Percentiles rank a stretch among this genome's conserved stretches.
Evolutionary conservation across 2,888 invertebrate species (phyloP).

Genomic region (Coleophora flavipennella): DNA sequence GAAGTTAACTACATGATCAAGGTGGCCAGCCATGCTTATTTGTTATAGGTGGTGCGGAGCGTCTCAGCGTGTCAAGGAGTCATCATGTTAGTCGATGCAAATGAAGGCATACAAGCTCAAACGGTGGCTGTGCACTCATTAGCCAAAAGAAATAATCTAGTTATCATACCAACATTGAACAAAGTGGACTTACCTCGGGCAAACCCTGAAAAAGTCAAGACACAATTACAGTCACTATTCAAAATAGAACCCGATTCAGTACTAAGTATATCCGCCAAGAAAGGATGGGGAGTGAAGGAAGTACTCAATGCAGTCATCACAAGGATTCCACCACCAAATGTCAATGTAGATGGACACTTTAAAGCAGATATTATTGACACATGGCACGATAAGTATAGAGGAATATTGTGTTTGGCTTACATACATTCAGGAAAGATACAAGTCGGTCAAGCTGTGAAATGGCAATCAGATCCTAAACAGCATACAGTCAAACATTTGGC

Average conservation of each 20-base stretch:
- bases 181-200: slow-evolving; percentile 97
- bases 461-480: slow-evolving; percentile 78
- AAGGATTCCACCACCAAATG: slow-evolving; percentile 82
- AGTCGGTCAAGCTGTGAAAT: slow-evolving; percentile 83
- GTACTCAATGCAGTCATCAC: slow-evolving; percentile 85
- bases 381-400: slow-evolving; percentile 92
- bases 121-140: slow-evolving; percentile 97
- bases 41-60: slow-evolving; percentile 81
- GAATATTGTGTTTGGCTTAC: slow-evolving; percentile 83
- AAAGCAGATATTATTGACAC: slow-evolving; percentile 93
- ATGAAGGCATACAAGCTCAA: slow-evolving; percentile 96
- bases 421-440: slow-evolving; percentile 83
- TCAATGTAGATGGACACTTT: slow-evolving; percentile 73
- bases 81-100: slow-evolving; percentile 94
- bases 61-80: slow-evolving; percentile 96
- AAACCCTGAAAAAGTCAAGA: slow-evolving; percentile 84
- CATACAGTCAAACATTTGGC: slow-evolving; percentile 87
- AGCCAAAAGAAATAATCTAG: slow-evolving; percentile 85
- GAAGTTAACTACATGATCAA: too few relatives aligned
- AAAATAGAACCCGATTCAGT: slow-evolving; percentile 82
- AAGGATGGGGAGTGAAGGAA: slow-evolving; percentile 86
- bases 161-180: slow-evolving; percentile 93
- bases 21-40: neutral
- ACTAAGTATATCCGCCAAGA: slow-evolving; percentile 92
- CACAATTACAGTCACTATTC: slow-evolving; percentile 86